Conservation (phyloP, 2,888 invertebrate species). For the Oscheius sp. region DNA sequence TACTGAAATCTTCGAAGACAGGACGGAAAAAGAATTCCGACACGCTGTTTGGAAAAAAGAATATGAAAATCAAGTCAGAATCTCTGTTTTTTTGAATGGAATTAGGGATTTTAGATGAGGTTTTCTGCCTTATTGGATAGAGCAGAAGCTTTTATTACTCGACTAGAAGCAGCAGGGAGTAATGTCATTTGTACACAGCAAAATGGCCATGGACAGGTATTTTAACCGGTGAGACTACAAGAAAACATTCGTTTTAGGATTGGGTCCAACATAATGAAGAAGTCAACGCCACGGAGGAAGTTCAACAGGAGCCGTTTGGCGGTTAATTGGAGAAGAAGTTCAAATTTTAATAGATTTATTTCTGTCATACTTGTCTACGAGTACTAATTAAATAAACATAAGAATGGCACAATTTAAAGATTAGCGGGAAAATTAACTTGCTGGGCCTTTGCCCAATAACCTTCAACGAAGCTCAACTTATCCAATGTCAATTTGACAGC, state of each 20-base stretch:
- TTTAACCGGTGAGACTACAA: neutral
- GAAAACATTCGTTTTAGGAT: neutral
- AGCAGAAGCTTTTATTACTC: constrained; percentile 42
- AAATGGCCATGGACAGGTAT: neutral
- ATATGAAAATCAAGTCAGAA: constrained; percentile 37
- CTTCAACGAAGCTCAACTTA: too few relatives aligned
- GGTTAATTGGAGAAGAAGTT: neutral
- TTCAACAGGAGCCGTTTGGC: neutral
- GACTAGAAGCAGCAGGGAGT: constrained; percentile 38
- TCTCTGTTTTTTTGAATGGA: neutral
- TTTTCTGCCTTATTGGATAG: constrained; percentile 47
- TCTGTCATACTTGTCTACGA: too few relatives aligned
- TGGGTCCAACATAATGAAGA: neutral
- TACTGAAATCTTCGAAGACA: neutral
- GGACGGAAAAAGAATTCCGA: neutral
- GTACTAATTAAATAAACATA: too few relatives aligned
- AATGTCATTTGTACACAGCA: constrained; percentile 2
- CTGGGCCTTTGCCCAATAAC: too few relatives aligned
- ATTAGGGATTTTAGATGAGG: constrained; percentile 31
- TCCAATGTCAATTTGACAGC: too few relatives aligned
- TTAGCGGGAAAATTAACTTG: too few relatives aligned
- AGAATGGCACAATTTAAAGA: too few relatives aligned
- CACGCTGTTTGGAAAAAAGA: constrained; percentile 31
- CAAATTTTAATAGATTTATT: neutral
- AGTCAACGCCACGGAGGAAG: neutral